Base-by-base conservation (phyloP, 1,140 invertebrate species). In the Drosophila serrata region DNA sequence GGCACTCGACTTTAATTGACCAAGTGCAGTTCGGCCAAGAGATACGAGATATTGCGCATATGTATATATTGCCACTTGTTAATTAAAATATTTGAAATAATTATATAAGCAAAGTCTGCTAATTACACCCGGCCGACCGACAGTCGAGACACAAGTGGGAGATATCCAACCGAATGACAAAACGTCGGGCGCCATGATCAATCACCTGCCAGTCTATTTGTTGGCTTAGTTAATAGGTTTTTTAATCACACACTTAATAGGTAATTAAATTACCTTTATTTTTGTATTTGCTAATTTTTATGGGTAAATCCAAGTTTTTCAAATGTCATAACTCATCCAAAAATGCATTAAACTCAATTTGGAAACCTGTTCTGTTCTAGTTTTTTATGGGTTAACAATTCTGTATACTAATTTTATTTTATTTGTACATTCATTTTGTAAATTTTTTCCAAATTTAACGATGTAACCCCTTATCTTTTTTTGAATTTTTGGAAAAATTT, bases 41-140 rank as follows among this genome's bases (percentile, higher is more conserved):
- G 53, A 62, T 63, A 86, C 67, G 45, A 22, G 31, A 61, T 56
- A 88, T 88, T 88, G 80, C 80, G 64, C 80, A 88, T 80, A 87
- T 37, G 48, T 73, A 82, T 78, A 80, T 42, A 75, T 46, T 61
- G 67, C 27, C 75, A 84, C 62, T 68, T 87, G 82, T 80, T 84
- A 88, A 88, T 90, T 88, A 84, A 87, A 87, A 84, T 80, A 88
- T 88, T 77, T 76, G 60, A 76, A 80, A 49, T 80, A 82, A 87
- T 88, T 87, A 82, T 72, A 72, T 68, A 79, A 82, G 79, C 69
- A 79, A 82, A 69, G 43, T 43, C 22, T 29, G 72, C 45, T 75
- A 75, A 75, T 75, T 75, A 65, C 51, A 37, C 51, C 8, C 33
- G 49, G 12, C 35, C 31, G 22, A 33, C 5, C 29, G 12, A 19